Evolutionary conservation across 2,888 invertebrate genomes (phyloP).

Genomic region (Meandrusa payeni): DNA sequence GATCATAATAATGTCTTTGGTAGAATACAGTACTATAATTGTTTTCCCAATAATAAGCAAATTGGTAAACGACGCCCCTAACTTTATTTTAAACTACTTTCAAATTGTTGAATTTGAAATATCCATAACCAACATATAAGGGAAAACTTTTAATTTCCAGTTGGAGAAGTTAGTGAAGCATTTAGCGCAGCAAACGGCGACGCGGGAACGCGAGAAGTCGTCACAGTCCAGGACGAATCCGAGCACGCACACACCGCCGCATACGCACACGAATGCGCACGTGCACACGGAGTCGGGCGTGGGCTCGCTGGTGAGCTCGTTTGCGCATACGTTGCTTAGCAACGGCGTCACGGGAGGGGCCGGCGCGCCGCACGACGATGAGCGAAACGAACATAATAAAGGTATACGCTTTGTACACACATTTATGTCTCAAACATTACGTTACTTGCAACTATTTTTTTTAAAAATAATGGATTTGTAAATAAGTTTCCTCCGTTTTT

Average conservation of each 20-base stretch:
- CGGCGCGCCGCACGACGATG: slow-evolving; percentile 36
- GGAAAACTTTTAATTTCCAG: slow-evolving; percentile 38
- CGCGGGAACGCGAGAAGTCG: slow-evolving; percentile 37
- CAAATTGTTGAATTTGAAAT: too few relatives aligned
- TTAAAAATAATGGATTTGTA: too few relatives aligned
- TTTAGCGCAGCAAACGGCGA: slow-evolving; percentile 39
- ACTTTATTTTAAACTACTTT: too few relatives aligned
- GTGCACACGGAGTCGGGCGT: slow-evolving; percentile 23
- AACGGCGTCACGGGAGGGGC: slow-evolving; percentile 36
- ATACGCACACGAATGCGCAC: slow-evolving; percentile 29
- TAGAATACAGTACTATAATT: too few relatives aligned
- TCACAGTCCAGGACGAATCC: slow-evolving; percentile 28
- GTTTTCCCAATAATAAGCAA: too few relatives aligned
- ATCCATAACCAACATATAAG: too few relatives aligned
- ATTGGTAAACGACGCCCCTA: too few relatives aligned
- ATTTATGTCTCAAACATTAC: too few relatives aligned
- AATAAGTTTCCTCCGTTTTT: too few relatives aligned
- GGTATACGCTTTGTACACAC: too few relatives aligned
- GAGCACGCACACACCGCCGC: slow-evolving; percentile 23
- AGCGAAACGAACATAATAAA: slow-evolving; percentile 43
- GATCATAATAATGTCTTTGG: too few relatives aligned
- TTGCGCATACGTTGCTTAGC: slow-evolving; percentile 24
- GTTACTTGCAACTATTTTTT: too few relatives aligned
- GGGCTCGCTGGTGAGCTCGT: slow-evolving; percentile 22
- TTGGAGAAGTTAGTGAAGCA: slow-evolving; percentile 64